A percentile compares a stretch with the other conserved stretches of the same genome.
Conservation (phyloP, 2,888 invertebrate genomes). For the Nineta flava region DNA sequence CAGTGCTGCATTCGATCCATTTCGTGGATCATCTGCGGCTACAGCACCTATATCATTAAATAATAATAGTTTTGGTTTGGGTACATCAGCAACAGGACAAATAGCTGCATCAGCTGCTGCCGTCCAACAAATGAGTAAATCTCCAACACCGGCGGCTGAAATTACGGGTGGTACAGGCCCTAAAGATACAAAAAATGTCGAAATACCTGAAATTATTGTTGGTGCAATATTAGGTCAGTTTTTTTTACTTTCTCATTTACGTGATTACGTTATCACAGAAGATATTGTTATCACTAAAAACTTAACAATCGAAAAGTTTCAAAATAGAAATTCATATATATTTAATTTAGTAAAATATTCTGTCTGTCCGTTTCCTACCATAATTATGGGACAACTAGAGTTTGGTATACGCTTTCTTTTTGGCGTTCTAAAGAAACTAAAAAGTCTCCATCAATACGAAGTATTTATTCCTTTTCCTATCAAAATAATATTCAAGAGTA, state of each 20-base stretch:
- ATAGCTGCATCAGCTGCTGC: slow-evolving; percentile 25
- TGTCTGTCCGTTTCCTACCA: no score
- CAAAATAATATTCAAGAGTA: no score
- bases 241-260: slow-evolving; percentile 20
- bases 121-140: slow-evolving; percentile 61
- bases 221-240: slow-evolving; percentile 79
- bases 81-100: slow-evolving; percentile 39
- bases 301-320: no score
- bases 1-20: slow-evolving; percentile 38
- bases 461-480: no score
- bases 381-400: no score
- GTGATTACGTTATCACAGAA: not conserved
- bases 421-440: no score
- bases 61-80: slow-evolving; percentile 78
- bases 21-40: slow-evolving; percentile 52
- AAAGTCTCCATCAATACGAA: no score
- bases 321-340: no score
- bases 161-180: slow-evolving; percentile 29
- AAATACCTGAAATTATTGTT: slow-evolving; percentile 91
- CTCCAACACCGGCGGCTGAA: slow-evolving; percentile 64
- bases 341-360: no score
- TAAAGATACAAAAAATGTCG: slow-evolving; percentile 80
- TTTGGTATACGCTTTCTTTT: no score
- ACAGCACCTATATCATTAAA: slow-evolving; percentile 65
- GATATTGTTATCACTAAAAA: not conserved